Conservation (phyloP, 2,113 vertebrate genomes). For the Heloderma charlesbogerti region DNA sequence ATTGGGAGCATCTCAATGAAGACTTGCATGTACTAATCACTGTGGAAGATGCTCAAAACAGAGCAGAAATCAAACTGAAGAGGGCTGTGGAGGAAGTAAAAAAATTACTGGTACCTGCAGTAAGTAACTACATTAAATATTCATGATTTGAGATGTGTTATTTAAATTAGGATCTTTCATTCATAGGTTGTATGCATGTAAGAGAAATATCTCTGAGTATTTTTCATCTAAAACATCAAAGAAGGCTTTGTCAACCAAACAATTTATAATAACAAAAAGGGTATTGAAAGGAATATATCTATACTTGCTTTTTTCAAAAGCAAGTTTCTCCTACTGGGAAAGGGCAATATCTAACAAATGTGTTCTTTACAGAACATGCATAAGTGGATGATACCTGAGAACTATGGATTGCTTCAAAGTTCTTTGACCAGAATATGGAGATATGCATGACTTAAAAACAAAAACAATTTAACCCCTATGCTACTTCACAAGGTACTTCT, state of each 20-base stretch:
- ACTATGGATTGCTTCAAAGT: background rate
- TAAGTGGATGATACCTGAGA: background rate
- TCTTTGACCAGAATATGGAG: background rate
- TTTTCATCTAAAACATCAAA: background rate
- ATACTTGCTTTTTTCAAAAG: background rate
- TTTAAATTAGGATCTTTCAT: background rate
- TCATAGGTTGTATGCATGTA: background rate
- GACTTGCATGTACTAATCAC: slow-evolving; percentile 96
- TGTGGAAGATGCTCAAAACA: slow-evolving; percentile 96
- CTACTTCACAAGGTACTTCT: background rate
- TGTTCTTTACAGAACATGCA: background rate
- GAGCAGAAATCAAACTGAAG: slow-evolving; percentile 96
- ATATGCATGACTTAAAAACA: background rate
- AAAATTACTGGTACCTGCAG: slow-evolving; percentile 93
- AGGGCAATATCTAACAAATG: background rate
- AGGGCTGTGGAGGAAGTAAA: slow-evolving; percentile 95
- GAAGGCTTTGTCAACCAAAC: background rate
- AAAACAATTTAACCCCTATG: background rate
- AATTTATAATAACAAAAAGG: background rate
- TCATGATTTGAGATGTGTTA: slow-evolving; percentile 16
- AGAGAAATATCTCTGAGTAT: background rate
- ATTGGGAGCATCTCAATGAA: slow-evolving; percentile 98
- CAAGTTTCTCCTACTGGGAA: background rate
- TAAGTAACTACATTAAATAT: slow-evolving; percentile 79
- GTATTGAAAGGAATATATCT: background rate